Conservation (phyloP, 2,113 vertebrate species). For the Regulus satrapa region DNA sequence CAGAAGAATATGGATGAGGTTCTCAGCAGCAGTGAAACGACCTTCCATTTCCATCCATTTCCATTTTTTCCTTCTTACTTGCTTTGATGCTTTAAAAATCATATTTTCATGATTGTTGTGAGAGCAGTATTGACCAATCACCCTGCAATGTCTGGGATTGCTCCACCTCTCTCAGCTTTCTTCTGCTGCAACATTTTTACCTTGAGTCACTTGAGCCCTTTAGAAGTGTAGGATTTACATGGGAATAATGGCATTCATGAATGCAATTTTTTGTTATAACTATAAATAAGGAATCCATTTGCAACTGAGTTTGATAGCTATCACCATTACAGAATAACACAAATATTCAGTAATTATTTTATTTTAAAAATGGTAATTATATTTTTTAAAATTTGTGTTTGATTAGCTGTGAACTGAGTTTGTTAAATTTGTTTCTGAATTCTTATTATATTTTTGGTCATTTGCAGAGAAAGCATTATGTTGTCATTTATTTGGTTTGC, state of each 20-base stretch:
- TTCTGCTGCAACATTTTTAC: neutral
- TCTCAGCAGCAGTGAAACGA: neutral
- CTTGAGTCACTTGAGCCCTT: neutral
- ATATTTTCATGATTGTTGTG: neutral
- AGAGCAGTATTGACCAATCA: neutral
- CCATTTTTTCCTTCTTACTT: neutral
- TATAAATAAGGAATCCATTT: neutral
- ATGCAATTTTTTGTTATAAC: neutral
- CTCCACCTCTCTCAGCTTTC: neutral
- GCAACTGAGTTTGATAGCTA: neutral
- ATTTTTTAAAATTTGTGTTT: neutral
- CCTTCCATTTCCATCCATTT: neutral
- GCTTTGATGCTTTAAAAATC: neutral
- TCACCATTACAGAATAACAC: neutral
- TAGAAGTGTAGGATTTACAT: neutral
- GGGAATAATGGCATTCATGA: neutral
- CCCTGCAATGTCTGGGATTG: neutral
- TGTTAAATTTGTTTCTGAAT: neutral
- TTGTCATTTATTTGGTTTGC: neutral
- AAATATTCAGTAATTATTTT: neutral
- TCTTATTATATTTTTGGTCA: neutral
- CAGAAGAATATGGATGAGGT: neutral
- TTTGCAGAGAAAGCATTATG: neutral
- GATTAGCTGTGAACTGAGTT: neutral
- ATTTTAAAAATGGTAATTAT: neutral